These are phyloP conservation scores for Drosophila testacea DNA, from an alignment of 2,888 invertebrate genomes.

Conservation along the genomic window DNA sequence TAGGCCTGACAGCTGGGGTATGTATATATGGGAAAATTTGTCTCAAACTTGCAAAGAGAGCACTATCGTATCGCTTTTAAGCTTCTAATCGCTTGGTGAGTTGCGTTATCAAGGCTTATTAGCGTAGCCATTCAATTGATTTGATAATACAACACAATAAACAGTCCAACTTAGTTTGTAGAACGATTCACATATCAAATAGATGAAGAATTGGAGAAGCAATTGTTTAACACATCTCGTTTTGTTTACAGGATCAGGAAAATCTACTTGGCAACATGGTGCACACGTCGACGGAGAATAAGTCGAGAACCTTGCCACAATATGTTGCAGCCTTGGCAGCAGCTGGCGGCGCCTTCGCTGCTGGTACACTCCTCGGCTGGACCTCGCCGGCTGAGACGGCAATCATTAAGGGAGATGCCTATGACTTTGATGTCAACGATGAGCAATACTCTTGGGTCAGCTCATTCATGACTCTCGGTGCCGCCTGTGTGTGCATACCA, in stretches of 20 bases:
- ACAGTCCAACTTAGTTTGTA: slow-evolving; percentile 51
- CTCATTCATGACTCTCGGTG: slow-evolving; percentile 90
- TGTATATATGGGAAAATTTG: slow-evolving; percentile 15
- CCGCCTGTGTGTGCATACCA: slow-evolving; percentile 90
- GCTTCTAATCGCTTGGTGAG: slow-evolving; percentile 50
- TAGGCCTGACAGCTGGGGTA: slow-evolving; percentile 8
- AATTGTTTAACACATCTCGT: slow-evolving; percentile 13
- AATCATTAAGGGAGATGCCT: slow-evolving; percentile 82
- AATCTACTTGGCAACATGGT: slow-evolving; percentile 82
- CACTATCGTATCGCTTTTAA: slow-evolving; percentile 57
- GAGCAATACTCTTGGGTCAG: slow-evolving; percentile 90
- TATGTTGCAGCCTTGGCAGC: slow-evolving; percentile 86
- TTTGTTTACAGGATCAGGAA: slow-evolving; percentile 81
- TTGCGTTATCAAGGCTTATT: slow-evolving; percentile 44
- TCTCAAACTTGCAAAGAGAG: slow-evolving; percentile 17
- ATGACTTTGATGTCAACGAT: slow-evolving; percentile 86
- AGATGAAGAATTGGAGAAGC: slow-evolving; percentile 3
- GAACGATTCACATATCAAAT: slow-evolving; percentile 9
- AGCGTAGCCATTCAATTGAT: slow-evolving; percentile 23
- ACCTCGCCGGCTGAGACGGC: slow-evolving; percentile 88
- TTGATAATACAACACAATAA: slow-evolving; percentile 44
- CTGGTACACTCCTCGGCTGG: slow-evolving; percentile 92
- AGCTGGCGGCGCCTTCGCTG: slow-evolving; percentile 91
- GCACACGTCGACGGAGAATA: slow-evolving; percentile 71
- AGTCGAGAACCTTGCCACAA: slow-evolving; percentile 79